phyloP scores from a whole-genome alignment of 30 jellyfish, hydroid and myxozoan species.

The Morbakka virulenta region DNA sequence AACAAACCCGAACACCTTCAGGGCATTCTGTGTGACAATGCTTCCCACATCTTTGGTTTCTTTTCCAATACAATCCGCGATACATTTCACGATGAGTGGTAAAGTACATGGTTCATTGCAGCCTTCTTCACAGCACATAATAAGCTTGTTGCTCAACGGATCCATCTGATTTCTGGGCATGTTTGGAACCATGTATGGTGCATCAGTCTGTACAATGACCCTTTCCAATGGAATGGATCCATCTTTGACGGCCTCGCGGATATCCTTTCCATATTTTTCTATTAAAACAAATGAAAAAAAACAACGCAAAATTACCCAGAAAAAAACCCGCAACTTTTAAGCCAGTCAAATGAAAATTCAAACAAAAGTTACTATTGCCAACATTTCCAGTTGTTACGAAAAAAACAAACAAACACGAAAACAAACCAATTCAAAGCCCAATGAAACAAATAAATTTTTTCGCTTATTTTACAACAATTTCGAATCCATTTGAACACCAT shows the following conservation, averaged over 20 bases:
- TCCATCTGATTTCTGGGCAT: conserved; percentile 71
- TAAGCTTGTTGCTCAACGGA: conserved; percentile 87
- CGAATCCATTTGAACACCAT: too few relatives aligned
- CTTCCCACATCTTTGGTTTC: conserved; percentile 86
- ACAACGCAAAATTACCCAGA: too few relatives aligned
- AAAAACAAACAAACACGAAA: too few relatives aligned
- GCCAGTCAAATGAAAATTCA: too few relatives aligned
- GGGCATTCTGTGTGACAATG: conserved; percentile 73
- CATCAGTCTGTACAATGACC: conserved; percentile 81
- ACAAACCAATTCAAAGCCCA: too few relatives aligned
- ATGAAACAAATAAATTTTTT: too few relatives aligned
- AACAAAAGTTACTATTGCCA: too few relatives aligned
- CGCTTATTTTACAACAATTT: too few relatives aligned
- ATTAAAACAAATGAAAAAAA: too few relatives aligned
- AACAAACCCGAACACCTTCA: conserved; percentile 76
- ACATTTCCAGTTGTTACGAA: too few relatives aligned
- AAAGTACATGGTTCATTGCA: conserved; percentile 86
- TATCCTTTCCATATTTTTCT: conserved; percentile 80
- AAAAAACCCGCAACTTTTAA: too few relatives aligned
- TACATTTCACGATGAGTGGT: conserved; percentile 74
- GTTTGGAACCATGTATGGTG: conserved; percentile 97
- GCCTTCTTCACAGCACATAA: conserved; percentile 68
- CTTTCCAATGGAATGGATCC: conserved; percentile 81
- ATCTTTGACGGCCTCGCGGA: conserved; percentile 77
- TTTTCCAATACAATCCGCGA: conserved; percentile 81